These are phyloP conservation scores for Rhagonycha fulva DNA, from an alignment of 2,888 invertebrate genomes.

Conservation along the genomic window DNA sequence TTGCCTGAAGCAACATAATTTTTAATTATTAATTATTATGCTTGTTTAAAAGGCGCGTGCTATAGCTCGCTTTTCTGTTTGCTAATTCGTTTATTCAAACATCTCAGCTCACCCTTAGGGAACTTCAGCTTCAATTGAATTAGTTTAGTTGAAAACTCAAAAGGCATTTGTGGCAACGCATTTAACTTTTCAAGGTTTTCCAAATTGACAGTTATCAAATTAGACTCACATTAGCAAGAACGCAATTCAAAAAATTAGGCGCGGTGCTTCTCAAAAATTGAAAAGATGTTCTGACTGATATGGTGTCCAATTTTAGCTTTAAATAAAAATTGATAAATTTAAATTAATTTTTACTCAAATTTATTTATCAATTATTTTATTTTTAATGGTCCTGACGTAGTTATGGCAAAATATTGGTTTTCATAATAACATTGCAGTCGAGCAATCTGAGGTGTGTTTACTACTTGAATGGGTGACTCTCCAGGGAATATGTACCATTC, in stretches of 20 bases:
- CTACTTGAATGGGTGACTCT: no score
- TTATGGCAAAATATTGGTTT: no score
- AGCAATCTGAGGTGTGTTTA: no score
- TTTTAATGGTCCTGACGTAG: no score
- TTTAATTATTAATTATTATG: constrained; percentile 40
- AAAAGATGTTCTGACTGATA: no score
- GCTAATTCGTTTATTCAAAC: constrained; percentile 42
- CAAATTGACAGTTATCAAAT: not conserved
- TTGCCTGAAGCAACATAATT: constrained; percentile 37
- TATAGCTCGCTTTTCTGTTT: constrained; percentile 34
- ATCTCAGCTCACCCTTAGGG: constrained; percentile 31
- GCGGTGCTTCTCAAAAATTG: no score
- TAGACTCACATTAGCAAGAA: not conserved
- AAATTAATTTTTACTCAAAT: no score
- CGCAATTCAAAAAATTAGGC: not conserved
- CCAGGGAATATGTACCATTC: no score
- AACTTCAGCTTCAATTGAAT: constrained; percentile 37
- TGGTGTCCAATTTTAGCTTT: not conserved
- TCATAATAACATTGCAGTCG: no score
- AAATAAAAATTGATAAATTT: not conserved
- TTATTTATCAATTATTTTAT: no score
- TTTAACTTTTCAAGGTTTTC: not conserved
- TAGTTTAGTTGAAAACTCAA: constrained; percentile 23
- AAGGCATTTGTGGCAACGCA: constrained; percentile 10
- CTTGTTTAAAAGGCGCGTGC: constrained; percentile 31